A percentile compares a stretch with the other conserved stretches of the same genome.
Evolutionary conservation across 2,888 invertebrate species (phyloP).

Genomic region (Tiphia femorata): DNA sequence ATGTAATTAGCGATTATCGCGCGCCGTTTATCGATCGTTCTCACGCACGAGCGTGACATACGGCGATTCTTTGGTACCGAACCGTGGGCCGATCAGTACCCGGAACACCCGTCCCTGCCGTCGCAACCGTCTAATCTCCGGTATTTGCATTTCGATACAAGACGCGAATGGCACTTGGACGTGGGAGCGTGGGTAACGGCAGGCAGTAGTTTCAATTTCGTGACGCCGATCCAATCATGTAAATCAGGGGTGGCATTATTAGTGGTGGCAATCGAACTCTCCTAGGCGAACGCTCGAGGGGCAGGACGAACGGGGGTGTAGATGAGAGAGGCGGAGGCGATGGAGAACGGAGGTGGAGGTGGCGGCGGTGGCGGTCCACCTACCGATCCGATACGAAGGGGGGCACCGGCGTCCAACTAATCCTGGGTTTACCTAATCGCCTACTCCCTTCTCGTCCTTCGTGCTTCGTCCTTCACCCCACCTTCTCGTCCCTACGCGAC

Average conservation of each 20-base stretch:
- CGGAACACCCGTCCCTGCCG: not conserved
- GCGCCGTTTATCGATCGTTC: slow-evolving; percentile 22
- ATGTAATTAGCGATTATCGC: too few species aligned
- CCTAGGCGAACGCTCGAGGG: slow-evolving; percentile 19
- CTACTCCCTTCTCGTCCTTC: slow-evolving; percentile 53
- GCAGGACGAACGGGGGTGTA: slow-evolving; percentile 13
- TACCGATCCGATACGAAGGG: slow-evolving; percentile 43
- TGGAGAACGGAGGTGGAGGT: slow-evolving; percentile 25
- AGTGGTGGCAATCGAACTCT: slow-evolving; percentile 60
- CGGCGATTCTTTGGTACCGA: not conserved
- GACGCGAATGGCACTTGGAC: slow-evolving; percentile 15
- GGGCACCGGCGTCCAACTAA: slow-evolving; percentile 60
- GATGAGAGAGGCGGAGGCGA: slow-evolving; percentile 1
- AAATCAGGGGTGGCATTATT: slow-evolving; percentile 67
- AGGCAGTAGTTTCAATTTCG: slow-evolving; percentile 65
- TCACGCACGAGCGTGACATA: not conserved
- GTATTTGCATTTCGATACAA: slow-evolving; percentile 43
- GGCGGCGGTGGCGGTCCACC: slow-evolving; percentile 22
- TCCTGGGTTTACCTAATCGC: slow-evolving; percentile 69
- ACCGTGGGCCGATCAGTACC: slow-evolving; percentile 7
- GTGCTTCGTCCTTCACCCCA: slow-evolving; percentile 19
- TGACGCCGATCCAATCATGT: slow-evolving; percentile 68
- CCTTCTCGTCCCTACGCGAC: slow-evolving; percentile 28
- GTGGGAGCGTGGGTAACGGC: slow-evolving; percentile 11
- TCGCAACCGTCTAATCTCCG: slow-evolving; percentile 36